These are phyloP conservation scores for Cyprinella venusta DNA, from an alignment of 2,797 vertebrate genomes.

Conservation along the genomic window DNA sequence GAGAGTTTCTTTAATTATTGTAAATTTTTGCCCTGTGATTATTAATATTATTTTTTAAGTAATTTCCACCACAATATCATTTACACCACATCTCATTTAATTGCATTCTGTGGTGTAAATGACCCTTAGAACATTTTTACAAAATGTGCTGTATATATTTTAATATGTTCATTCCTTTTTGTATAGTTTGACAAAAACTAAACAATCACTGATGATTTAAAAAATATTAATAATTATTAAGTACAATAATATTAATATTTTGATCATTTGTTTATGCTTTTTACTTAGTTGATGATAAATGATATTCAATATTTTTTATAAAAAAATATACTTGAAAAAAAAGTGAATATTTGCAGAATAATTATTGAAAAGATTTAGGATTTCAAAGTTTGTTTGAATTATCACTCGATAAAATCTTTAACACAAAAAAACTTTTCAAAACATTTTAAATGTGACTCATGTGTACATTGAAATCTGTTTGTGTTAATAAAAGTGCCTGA, in stretches of 20 bases:
- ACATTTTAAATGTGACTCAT: not conserved
- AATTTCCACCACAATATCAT: not conserved
- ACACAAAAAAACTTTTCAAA: not conserved
- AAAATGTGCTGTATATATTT: not conserved
- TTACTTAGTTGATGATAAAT: not conserved
- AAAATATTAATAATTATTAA: not conserved
- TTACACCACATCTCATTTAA: not conserved
- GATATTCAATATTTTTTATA: not conserved
- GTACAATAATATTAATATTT: not conserved
- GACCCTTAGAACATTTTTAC: not conserved
- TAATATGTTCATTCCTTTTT: not conserved
- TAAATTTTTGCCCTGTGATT: not conserved
- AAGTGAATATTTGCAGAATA: not conserved
- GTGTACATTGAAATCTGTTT: not conserved
- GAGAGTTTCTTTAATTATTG: not conserved
- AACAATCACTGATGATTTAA: too few species aligned
- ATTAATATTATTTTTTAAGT: too few species aligned
- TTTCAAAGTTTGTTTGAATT: not conserved
- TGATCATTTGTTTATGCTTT: not conserved
- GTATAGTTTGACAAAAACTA: not conserved
- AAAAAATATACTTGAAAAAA: not conserved
- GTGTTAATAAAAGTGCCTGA: not conserved
- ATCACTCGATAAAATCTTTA: not conserved
- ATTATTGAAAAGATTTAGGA: not conserved
- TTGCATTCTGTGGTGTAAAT: not conserved